Evolutionary conservation across 1,140 invertebrate genomes (phyloP), one percentile per base, ranked within the genome.

Genomic region (Lasaia peninsularis): DNA sequence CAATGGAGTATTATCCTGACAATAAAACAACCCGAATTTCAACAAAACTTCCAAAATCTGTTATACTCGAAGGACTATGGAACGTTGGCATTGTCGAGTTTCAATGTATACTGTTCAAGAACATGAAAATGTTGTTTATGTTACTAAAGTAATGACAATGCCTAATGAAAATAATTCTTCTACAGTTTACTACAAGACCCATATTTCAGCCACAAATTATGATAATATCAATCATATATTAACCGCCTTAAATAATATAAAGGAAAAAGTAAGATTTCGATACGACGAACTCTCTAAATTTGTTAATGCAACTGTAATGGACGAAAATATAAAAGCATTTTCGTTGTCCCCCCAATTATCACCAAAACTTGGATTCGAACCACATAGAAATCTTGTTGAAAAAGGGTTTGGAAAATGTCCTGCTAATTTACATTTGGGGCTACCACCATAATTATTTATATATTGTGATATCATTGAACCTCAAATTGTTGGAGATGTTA

Each of bases 391-490:
- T 18, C 31, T 60, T 21, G 52, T 55, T 4, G 6, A 37, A 37
- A 54, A 49, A 9, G 3, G 7, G 20, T 49, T 51, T 8, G 58
- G 63, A 28, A 61, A 37, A 58, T 66, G 60, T 56, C 62, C 64
- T 52, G 32, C 8, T 4, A 11, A 11, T 2, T 33, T 75, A 50
- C 53, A 69, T 58, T 57, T 68, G 56, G 68, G 65, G 1, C 37
- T 69, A 40, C 71, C 71, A 35, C 53, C 68, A 14, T 67, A 78
- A 56, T 48, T 72, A 54, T 80, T 75, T 62, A 59, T 80, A 52
- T 80, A 83, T 56, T 73, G 63, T 51, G 76, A 80, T 60, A 74
- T 79, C 18, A 54, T 76, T 10, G 67, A 71, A 63, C 69, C 72
- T 12, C 74, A 80, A 52, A 63, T 74, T 10, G 67, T 80, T 50